Conservation (phyloP, 2,888 invertebrate genomes). For the Tethea ocularis region DNA sequence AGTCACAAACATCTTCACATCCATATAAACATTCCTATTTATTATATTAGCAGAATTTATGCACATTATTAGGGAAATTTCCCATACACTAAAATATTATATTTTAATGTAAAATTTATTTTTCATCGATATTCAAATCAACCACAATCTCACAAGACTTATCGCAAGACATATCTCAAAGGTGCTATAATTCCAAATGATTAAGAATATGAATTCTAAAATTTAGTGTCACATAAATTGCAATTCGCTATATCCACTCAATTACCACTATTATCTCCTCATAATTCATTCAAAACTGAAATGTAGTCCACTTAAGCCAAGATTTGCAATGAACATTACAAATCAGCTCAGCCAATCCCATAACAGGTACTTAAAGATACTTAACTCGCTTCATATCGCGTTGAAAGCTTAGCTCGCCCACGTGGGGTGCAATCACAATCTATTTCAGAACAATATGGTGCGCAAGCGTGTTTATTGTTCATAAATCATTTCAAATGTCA, state of each 20-base stretch:
- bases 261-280: background rate
- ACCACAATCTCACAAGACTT: background rate
- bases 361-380: background rate
- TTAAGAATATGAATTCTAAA: background rate
- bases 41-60: no score
- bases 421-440: background rate
- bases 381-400: background rate
- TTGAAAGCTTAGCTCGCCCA: constrained; percentile 4
- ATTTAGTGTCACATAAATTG: background rate
- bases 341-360: constrained; percentile 1
- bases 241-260: background rate
- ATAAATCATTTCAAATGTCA: constrained; percentile 73
- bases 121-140: background rate
- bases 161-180: background rate
- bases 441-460: constrained; percentile 17
- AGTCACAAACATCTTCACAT: no score
- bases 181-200: background rate
- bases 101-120: no score
- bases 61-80: no score
- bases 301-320: background rate
- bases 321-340: background rate
- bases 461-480: constrained; percentile 60
- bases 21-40: no score
- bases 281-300: constrained; percentile 3
- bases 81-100: no score